A percentile compares a stretch with the other conserved stretches of the same genome.
Conservation (phyloP, 1,140 invertebrate species). For the Aphidius gifuensis region DNA sequence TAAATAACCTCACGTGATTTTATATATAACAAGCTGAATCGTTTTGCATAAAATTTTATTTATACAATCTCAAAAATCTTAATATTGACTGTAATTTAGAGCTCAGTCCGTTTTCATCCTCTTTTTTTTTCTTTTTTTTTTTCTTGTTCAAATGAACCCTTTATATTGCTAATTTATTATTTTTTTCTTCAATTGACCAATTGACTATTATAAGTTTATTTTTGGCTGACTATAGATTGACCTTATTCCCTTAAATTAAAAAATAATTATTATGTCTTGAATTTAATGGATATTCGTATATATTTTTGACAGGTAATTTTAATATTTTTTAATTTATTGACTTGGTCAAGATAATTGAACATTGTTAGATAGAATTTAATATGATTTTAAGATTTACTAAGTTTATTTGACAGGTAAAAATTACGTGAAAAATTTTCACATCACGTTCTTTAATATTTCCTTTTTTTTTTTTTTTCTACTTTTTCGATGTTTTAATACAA, state of each 20-base stretch:
- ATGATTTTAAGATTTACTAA: no score
- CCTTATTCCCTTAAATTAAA: neutral
- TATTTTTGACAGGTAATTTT: conserved; percentile 4
- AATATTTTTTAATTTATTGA: neutral
- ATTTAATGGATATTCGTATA: no score
- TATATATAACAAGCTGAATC: conserved; percentile 24
- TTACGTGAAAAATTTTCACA: no score
- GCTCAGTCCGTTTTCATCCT: neutral
- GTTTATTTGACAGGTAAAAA: no score
- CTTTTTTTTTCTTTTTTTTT: neutral
- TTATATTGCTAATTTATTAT: neutral
- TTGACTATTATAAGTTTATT: no score
- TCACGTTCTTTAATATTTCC: neutral
- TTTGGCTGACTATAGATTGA: neutral
- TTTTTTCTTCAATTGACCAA: no score
- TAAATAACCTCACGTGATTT: conserved; percentile 6
- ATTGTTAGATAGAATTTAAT: no score
- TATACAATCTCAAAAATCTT: conserved; percentile 29
- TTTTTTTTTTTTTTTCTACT: neutral
- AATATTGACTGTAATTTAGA: conserved; percentile 32
- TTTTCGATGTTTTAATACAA: neutral
- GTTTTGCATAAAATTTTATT: conserved; percentile 31
- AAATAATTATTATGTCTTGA: no score
- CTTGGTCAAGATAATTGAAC: neutral
- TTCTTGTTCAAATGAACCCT: neutral